Conservation (phyloP, 2,797 vertebrate species). For the Chanos chanos region DNA sequence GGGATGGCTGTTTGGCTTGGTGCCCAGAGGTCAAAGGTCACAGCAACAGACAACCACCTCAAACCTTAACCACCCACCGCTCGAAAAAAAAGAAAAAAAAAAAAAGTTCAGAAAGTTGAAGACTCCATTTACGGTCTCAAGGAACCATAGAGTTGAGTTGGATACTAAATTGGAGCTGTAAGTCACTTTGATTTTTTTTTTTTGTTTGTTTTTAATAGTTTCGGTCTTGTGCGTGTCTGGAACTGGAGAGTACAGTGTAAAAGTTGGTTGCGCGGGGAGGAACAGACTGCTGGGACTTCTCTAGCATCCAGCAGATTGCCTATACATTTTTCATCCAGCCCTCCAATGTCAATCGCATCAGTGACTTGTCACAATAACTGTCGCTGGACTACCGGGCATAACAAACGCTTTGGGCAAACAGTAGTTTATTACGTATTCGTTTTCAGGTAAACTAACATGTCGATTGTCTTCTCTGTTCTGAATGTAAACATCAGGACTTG, state of each 20-base stretch:
- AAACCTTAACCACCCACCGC: neutral
- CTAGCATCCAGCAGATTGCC: conserved; percentile 33
- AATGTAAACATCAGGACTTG: too few relatives aligned
- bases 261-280: neutral
- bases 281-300: neutral
- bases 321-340: conserved; percentile 36
- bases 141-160: neutral
- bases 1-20: conserved; percentile 17
- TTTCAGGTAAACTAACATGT: too few relatives aligned
- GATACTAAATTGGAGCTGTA: conserved; percentile 16
- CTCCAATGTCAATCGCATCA: conserved; percentile 20
- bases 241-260: neutral
- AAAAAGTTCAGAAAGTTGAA: conserved; percentile 20
- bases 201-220: neutral
- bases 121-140: conserved; percentile 21
- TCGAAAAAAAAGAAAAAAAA: too few relatives aligned
- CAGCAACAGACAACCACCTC: neutral
- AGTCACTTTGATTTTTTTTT: conserved; percentile 17
- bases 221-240: neutral
- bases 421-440: neutral
- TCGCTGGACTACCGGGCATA: conserved; percentile 19
- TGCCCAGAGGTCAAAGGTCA: conserved; percentile 13
- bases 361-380: conserved; percentile 31
- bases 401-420: conserved; percentile 14
- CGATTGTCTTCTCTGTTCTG: too few relatives aligned